phyloP scores from a whole-genome alignment of 2,113 vertebrate genomes.

The Entosphenus tridentatus region DNA sequence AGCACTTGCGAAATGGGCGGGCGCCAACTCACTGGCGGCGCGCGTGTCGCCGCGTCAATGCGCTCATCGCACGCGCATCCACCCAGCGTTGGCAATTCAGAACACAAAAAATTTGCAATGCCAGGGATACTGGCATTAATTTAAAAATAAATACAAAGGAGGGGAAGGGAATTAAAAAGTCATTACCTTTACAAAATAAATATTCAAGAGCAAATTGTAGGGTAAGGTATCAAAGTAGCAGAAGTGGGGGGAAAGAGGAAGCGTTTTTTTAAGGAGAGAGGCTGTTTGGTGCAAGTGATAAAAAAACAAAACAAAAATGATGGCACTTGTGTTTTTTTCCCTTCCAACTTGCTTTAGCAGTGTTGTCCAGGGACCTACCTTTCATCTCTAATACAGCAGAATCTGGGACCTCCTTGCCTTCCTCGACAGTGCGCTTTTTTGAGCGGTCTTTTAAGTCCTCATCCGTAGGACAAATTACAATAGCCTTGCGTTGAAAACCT shows the following conservation, averaged over 20 bases:
- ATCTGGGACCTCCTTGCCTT: slow-evolving; percentile 84
- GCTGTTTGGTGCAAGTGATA: slow-evolving; percentile 18
- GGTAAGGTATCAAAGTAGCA: slow-evolving; percentile 23
- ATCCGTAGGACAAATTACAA: slow-evolving; percentile 84
- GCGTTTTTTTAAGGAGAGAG: slow-evolving; percentile 5
- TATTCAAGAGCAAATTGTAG: slow-evolving; percentile 14
- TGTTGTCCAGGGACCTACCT: slow-evolving; percentile 33
- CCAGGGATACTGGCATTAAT: slow-evolving; percentile 6
- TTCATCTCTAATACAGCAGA: slow-evolving; percentile 90
- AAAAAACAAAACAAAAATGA: slow-evolving; percentile 12
- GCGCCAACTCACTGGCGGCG: background rate
- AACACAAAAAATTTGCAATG: slow-evolving; percentile 11
- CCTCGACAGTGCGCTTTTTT: slow-evolving; percentile 71
- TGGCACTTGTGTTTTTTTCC: slow-evolving; percentile 7
- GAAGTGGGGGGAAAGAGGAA: no score
- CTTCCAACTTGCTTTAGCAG: slow-evolving; percentile 20
- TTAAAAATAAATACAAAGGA: slow-evolving; percentile 6
- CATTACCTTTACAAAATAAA: background rate
- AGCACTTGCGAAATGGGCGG: background rate
- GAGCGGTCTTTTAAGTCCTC: slow-evolving; percentile 74
- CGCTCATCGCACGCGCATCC: slow-evolving; percentile 8
- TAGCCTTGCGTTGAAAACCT: slow-evolving; percentile 85
- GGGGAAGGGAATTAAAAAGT: slow-evolving; percentile 12
- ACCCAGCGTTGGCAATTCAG: slow-evolving; percentile 16
- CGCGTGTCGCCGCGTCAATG: background rate